Conservation (phyloP, 2,888 invertebrate species). For the Cephus pygmeus region DNA sequence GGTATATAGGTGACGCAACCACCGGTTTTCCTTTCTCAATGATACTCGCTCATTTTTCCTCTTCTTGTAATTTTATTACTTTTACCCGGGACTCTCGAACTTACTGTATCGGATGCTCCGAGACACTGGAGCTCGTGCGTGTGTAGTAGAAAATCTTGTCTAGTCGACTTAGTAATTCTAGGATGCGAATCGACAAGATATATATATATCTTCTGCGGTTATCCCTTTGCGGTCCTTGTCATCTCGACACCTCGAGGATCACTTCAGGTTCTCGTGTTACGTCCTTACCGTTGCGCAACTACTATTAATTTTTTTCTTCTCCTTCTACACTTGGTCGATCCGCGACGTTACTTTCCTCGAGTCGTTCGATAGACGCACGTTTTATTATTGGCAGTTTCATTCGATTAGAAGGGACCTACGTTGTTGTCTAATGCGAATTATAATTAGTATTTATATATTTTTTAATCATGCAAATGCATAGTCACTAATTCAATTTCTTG, state of each 20-base stretch:
- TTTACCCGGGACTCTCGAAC: not conserved
- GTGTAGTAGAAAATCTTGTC: not conserved
- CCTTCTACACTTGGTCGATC: not conserved
- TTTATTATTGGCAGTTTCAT: not conserved
- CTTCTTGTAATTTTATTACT: not conserved
- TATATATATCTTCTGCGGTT: slow-evolving; percentile 36
- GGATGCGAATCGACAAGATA: slow-evolving; percentile 35
- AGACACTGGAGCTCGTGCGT: not conserved
- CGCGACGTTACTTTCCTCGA: not conserved
- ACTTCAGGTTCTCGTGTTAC: slow-evolving; percentile 33
- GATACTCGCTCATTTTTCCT: not conserved
- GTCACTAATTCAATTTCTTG: no score
- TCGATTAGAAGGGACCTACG: not conserved
- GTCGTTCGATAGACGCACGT: not conserved
- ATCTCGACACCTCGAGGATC: not conserved
- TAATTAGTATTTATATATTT: not conserved
- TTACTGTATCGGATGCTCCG: not conserved
- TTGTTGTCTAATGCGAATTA: not conserved
- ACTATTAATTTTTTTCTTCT: slow-evolving; percentile 14
- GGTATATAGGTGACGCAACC: not conserved
- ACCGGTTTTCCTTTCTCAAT: slow-evolving; percentile 17
- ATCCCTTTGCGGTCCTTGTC: slow-evolving; percentile 34
- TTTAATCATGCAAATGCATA: not conserved
- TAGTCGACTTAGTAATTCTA: slow-evolving; percentile 29
- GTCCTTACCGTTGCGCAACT: slow-evolving; percentile 12